Evolutionary conservation across 2,888 invertebrate species (phyloP).

Genomic region (Torymus tubicola): DNA sequence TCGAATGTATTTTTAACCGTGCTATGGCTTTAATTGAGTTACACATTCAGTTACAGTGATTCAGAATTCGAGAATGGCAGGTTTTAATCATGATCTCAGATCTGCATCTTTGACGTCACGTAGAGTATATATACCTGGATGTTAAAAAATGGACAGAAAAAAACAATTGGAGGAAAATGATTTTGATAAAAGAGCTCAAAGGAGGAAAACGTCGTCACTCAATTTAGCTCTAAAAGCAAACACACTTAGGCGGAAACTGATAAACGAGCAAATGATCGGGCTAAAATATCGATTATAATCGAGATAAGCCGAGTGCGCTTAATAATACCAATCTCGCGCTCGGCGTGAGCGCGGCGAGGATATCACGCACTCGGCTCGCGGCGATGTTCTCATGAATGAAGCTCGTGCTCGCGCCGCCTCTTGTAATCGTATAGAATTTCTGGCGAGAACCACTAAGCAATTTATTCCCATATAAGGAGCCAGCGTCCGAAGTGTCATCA

Average conservation of each 20-base stretch:
- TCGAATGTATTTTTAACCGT: not conserved
- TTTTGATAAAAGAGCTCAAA: too few relatives aligned
- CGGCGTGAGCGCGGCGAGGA: not conserved
- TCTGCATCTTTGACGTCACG: too few relatives aligned
- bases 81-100: too few relatives aligned
- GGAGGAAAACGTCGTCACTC: too few relatives aligned
- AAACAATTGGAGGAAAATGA: too few relatives aligned
- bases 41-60: too few relatives aligned
- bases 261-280: not conserved
- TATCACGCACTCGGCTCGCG: not conserved
- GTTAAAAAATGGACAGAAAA: too few relatives aligned
- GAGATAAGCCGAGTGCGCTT: not conserved
- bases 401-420: slow-evolving; percentile 4
- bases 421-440: slow-evolving; percentile 57
- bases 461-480: slow-evolving; percentile 56
- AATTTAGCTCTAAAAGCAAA: not conserved
- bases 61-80: too few relatives aligned
- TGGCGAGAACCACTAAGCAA: slow-evolving; percentile 41
- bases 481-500: slow-evolving; percentile 46
- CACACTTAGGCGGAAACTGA: not conserved
- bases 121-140: too few relatives aligned
- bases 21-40: too few relatives aligned
- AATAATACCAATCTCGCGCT: not conserved
- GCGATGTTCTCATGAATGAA: slow-evolving; percentile 50
- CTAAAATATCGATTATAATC: slow-evolving; percentile 17